Evolutionary conservation across 2,888 invertebrate genomes (phyloP).

Genomic region (Choristoneura rosaceana): DNA sequence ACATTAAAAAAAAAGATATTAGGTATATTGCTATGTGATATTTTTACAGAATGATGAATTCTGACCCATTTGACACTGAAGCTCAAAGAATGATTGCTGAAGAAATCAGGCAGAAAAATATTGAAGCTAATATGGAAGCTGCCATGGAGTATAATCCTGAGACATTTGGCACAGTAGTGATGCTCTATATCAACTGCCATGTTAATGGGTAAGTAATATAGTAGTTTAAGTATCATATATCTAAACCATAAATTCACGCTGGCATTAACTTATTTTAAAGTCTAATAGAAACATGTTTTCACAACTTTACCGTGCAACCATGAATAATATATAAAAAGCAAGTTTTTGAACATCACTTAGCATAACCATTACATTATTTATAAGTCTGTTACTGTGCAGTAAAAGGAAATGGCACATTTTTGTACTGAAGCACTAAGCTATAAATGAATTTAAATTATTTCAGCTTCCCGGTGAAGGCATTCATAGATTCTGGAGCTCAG

Average conservation of each 20-base stretch:
- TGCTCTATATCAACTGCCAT: slow-evolving; percentile 98
- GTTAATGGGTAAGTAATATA: slow-evolving; percentile 91
- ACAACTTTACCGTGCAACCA: not conserved
- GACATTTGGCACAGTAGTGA: slow-evolving; percentile 98
- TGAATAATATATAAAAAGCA: not conserved
- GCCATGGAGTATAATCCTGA: slow-evolving; percentile 99
- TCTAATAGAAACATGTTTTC: not conserved
- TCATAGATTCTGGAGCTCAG: slow-evolving; percentile 99
- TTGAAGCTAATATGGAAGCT: slow-evolving; percentile 99
- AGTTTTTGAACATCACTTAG: not conserved
- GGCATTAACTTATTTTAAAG: not conserved
- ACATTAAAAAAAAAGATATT: slow-evolving; percentile 12
- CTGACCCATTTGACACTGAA: slow-evolving; percentile 98
- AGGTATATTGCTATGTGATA: slow-evolving; percentile 27
- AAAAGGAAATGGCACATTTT: not conserved
- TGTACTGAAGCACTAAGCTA: not conserved
- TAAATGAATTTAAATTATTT: slow-evolving; percentile 32
- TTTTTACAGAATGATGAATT: slow-evolving; percentile 91
- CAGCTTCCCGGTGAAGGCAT: slow-evolving; percentile 96
- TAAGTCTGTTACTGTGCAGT: not conserved
- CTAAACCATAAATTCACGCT: no score
- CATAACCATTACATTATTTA: not conserved
- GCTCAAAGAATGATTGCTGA: slow-evolving; percentile 98
- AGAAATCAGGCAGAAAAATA: slow-evolving; percentile 97
- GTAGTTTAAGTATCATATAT: no score